Conservation (phyloP, 2,113 vertebrate genomes). For the Tringa solitaria region DNA sequence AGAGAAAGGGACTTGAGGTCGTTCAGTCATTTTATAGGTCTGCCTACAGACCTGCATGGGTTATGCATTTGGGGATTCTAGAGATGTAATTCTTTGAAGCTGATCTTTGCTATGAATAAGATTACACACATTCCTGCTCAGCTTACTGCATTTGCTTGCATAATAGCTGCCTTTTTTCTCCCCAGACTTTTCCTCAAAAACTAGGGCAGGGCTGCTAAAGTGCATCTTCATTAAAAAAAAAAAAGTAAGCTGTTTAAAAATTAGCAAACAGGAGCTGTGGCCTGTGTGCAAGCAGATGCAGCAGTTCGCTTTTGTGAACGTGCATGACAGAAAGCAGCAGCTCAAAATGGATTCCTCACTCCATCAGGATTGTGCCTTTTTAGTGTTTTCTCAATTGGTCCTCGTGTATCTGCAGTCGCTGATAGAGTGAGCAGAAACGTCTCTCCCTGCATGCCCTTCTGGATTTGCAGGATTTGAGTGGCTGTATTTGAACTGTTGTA, state of each 20-base stretch:
- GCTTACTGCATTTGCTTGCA: constrained; percentile 38
- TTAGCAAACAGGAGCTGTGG: background rate
- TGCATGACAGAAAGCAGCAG: background rate
- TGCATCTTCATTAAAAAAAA: background rate
- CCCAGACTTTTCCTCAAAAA: constrained; percentile 40
- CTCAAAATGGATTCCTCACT: constrained; percentile 1
- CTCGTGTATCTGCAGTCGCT: background rate
- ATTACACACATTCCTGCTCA: constrained; percentile 24
- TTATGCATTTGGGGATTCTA: constrained; percentile 3
- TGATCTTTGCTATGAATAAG: constrained; percentile 22
- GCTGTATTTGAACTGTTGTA: background rate
- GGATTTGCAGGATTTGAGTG: background rate
- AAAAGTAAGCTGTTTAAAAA: background rate
- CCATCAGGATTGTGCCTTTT: background rate
- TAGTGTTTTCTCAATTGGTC: background rate
- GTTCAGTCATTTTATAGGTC: background rate
- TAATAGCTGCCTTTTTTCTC: constrained; percentile 37
- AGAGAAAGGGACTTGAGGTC: background rate
- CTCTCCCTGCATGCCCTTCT: background rate
- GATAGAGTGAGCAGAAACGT: background rate
- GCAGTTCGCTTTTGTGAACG: background rate
- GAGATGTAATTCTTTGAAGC: constrained; percentile 33
- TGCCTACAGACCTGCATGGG: background rate
- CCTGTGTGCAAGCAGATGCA: background rate
- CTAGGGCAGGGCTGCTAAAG: constrained; percentile 36